phyloP scores from a whole-genome alignment of 2,888 invertebrate genomes.

The Erebia ligea region DNA sequence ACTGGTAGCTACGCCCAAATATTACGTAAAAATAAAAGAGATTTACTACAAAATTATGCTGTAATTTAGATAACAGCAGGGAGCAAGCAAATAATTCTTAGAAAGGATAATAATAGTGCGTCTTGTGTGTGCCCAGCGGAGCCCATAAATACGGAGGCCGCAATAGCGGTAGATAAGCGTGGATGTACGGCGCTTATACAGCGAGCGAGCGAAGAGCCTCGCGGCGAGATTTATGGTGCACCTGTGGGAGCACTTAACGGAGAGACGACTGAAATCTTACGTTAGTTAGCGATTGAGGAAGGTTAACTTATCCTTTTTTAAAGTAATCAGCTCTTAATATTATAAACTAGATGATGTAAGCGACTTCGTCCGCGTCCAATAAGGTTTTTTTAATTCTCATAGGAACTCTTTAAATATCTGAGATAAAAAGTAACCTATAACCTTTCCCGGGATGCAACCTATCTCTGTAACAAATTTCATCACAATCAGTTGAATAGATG shows the following conservation, averaged over 20 bases:
- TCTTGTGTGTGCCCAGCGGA: conserved; percentile 8
- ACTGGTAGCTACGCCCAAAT: background rate
- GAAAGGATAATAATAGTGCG: conserved; percentile 3
- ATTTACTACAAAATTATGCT: background rate
- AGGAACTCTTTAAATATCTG: too few species aligned
- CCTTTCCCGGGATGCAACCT: too few species aligned
- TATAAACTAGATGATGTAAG: too few species aligned
- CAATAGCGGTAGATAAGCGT: conserved; percentile 23
- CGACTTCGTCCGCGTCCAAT: too few species aligned
- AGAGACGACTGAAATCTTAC: conserved; percentile 8
- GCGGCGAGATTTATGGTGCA: conserved; percentile 46
- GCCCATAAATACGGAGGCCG: conserved; percentile 15
- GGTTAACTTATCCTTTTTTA: too few species aligned
- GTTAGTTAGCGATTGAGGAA: conserved; percentile 7
- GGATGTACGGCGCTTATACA: conserved; percentile 30
- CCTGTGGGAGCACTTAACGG: conserved; percentile 44
- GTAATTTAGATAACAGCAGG: conserved; percentile 1
- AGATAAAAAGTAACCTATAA: too few species aligned
- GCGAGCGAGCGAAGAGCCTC: conserved; percentile 30
- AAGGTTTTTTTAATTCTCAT: too few species aligned
- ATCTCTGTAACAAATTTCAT: too few species aligned
- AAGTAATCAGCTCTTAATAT: too few species aligned
- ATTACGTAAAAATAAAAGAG: background rate
- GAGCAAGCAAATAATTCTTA: background rate
- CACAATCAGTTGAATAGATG: too few species aligned